phyloP scores from a whole-genome alignment of 2,113 vertebrate species.

The Menura novaehollandiae region DNA sequence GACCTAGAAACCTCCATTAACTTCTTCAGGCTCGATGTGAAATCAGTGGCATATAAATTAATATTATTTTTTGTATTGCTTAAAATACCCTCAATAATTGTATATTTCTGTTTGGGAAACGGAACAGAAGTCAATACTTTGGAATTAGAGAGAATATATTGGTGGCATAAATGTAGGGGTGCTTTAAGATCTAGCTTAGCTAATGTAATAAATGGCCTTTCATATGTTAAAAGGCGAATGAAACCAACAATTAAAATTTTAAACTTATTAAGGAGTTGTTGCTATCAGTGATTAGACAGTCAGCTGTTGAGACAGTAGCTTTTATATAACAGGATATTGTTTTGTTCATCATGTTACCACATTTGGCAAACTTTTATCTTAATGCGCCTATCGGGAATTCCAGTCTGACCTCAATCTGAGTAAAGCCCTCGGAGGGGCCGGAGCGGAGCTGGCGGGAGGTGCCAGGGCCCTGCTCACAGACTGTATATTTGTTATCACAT shows the following conservation, averaged over 20 bases:
- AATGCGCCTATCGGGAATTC: conserved; percentile 73
- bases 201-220: conserved; percentile 2
- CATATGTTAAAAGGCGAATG: not conserved
- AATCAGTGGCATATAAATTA: not conserved
- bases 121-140: not conserved
- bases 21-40: not conserved
- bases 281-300: conserved; percentile 42
- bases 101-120: not conserved
- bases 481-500: conserved; percentile 75
- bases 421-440: conserved; percentile 71
- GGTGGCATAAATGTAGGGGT: not conserved
- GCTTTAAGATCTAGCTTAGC: not conserved
- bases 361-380: conserved; percentile 76
- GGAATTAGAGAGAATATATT: not conserved
- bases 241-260: conserved; percentile 26
- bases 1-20: conserved; percentile 48
- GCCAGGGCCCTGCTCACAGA: conserved; percentile 52
- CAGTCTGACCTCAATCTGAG: conserved; percentile 81
- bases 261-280: conserved; percentile 52
- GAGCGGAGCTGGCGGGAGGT: conserved; percentile 60
- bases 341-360: conserved; percentile 55
- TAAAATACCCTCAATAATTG: not conserved
- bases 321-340: conserved; percentile 62
- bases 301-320: conserved; percentile 49
- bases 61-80: not conserved